Base-by-base conservation (phyloP, 2,888 invertebrate genomes). In the Drosophila greeni region DNA sequence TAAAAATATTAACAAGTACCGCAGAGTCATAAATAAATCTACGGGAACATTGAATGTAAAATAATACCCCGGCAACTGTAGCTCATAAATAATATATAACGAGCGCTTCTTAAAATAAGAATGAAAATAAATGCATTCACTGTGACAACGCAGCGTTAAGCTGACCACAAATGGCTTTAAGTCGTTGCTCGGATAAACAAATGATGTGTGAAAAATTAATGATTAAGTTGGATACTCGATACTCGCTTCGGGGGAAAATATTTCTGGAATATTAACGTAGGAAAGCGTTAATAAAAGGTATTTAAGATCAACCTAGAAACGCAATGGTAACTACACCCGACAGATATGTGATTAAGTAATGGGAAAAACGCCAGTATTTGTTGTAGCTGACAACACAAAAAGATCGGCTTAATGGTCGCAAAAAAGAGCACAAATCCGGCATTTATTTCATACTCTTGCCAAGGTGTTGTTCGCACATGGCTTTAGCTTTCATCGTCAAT, bases 21-120 rank as follows among this genome's bases (percentile, higher is more conserved):
- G 36, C 62, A 66, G 64, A 75, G 82, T 73, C 76, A 79, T 82
- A 75, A 73, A 76, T 76, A 76, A 69, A 79, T 71, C 74, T 20
- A 65, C 55, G 60, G 56, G 42, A 69, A 55, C 60, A 65, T 40
- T 51, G 64, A 34, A 65, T 62, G 74, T 47, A 66, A 70, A 67
- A 69, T 24, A 56, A 53, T 20, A 39, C 45, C 12, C 31, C 1
- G 12, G 33, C 26, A 16, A 26, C 45, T 36, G 54, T 24, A 54
- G 60, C 51, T 24, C 56, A 82, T 77, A 71, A 79, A 77, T 77
- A 59, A 76, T 61, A 65, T 60, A 78, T 73, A 79, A 69, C 61
- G 51, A 49, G 60, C 37, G 24, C 61, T 70, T 67, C 73, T 76
- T 59, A 60, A 77, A 57, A 64, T 24, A 31, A 61, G 18, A 26